Conservation (phyloP, 2,113 vertebrate genomes). For the Ceyx cyanopectus region DNA sequence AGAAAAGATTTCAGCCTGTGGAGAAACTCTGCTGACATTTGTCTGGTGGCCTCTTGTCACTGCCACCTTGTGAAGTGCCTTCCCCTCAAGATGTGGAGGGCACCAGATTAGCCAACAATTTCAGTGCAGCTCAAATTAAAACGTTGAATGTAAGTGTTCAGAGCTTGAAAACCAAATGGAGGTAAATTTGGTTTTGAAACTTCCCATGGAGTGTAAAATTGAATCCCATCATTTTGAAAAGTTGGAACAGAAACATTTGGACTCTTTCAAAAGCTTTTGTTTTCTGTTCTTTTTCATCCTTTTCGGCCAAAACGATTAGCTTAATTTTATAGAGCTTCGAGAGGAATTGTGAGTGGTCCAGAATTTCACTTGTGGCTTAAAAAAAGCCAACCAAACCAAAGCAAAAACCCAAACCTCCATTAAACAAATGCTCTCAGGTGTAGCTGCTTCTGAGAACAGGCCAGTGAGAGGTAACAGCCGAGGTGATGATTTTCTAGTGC, state of each 20-base stretch:
- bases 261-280: conserved; percentile 20
- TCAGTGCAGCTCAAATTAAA: neutral
- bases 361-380: neutral
- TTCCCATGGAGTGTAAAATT: neutral
- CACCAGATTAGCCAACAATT: neutral
- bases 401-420: neutral
- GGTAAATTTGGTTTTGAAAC: neutral
- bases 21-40: neutral
- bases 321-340: conserved; percentile 13
- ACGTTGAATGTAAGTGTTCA: fast-evolving
- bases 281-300: conserved; percentile 7
- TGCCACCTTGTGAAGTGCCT: neutral
- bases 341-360: neutral
- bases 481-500: neutral
- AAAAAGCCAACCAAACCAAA: neutral
- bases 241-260: neutral
- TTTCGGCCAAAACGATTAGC: neutral
- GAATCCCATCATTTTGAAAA: neutral
- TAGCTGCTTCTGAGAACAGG: neutral
- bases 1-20: neutral
- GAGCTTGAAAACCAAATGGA: neutral
- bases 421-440: neutral
- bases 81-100: neutral
- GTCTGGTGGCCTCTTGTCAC: neutral
- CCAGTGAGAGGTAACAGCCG: neutral